These are phyloP conservation scores for Malurus cyaneus DNA, from an alignment of 2,113 vertebrate genomes.

Conservation along the genomic window DNA sequence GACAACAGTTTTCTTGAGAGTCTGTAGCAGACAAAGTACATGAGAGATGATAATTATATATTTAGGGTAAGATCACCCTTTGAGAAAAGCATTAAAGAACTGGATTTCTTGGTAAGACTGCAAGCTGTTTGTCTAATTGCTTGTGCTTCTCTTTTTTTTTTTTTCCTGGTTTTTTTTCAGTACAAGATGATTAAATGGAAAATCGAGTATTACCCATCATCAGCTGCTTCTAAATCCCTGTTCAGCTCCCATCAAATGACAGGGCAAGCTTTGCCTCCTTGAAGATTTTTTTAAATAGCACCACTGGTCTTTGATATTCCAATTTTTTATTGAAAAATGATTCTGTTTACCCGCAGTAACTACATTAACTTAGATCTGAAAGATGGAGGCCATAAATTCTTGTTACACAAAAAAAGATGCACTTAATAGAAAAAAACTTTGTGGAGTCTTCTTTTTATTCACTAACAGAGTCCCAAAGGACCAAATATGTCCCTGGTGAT, in stretches of 20 bases:
- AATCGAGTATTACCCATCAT: background rate
- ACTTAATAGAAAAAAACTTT: background rate
- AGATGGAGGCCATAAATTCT: background rate
- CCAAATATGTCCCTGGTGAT: background rate
- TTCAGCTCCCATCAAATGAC: background rate
- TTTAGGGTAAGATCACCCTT: background rate
- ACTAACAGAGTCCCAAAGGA: background rate
- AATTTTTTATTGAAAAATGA: background rate
- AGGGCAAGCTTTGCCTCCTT: background rate
- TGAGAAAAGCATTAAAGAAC: background rate
- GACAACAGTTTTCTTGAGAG: background rate
- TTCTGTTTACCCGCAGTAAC: background rate
- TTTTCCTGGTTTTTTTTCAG: background rate
- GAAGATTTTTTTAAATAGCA: background rate
- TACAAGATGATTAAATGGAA: background rate
- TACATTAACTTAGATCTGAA: background rate
- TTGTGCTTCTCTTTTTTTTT: background rate
- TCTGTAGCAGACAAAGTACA: background rate
- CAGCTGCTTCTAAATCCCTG: background rate
- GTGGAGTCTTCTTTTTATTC: background rate
- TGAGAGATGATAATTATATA: background rate
- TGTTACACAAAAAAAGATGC: accelerated
- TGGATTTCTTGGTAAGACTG: background rate
- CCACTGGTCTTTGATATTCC: background rate
- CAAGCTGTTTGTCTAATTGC: background rate